Percentiles rank a stretch among this genome's conserved stretches.
phyloP scores from a whole-genome alignment of 2,888 invertebrate species.

The Chorisops tibialis region DNA sequence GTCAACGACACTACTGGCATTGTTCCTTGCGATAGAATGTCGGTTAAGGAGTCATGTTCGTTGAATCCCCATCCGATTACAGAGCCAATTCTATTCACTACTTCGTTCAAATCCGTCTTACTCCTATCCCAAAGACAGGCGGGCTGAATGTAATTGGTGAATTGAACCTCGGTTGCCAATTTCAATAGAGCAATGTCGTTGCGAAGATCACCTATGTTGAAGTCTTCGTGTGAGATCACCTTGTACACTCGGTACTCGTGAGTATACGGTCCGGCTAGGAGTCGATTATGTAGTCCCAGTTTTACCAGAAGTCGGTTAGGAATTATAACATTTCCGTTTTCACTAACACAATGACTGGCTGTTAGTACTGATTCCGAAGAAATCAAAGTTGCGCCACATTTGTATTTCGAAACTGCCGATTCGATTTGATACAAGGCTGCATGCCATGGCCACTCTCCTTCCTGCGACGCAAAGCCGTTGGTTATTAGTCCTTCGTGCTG shows the following conservation, averaged over 20 bases:
- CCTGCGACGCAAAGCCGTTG: conserved; percentile 44
- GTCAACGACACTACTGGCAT: conserved; percentile 45
- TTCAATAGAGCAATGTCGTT: conserved; percentile 49
- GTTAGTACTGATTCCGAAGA: conserved; percentile 46
- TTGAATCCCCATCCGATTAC: conserved; percentile 51
- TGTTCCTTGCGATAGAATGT: conserved; percentile 40
- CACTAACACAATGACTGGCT: conserved; percentile 43
- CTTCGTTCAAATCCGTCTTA: conserved; percentile 25
- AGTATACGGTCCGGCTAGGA: conserved; percentile 43
- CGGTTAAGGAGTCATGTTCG: conserved; percentile 40
- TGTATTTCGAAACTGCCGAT: conserved; percentile 33
- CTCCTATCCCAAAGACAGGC: conserved; percentile 47
- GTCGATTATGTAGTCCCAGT: conserved; percentile 48
- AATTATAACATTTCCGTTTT: conserved; percentile 41
- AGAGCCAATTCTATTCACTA: conserved; percentile 30
- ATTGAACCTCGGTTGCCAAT: conserved; percentile 42
- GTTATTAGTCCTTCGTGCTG: conserved; percentile 42
- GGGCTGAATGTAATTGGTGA: conserved; percentile 48
- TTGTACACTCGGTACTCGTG: conserved; percentile 41
- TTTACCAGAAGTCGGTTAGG: conserved; percentile 44
- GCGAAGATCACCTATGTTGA: conserved; percentile 4
- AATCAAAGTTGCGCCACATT: conserved; percentile 51
- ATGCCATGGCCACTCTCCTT: conserved; percentile 54
- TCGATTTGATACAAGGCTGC: conserved; percentile 43
- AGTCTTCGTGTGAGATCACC: conserved; percentile 23